A percentile compares a stretch with the other conserved stretches of the same genome.
Conservation (phyloP, 2,888 invertebrate genomes). For the Biston betularia region DNA sequence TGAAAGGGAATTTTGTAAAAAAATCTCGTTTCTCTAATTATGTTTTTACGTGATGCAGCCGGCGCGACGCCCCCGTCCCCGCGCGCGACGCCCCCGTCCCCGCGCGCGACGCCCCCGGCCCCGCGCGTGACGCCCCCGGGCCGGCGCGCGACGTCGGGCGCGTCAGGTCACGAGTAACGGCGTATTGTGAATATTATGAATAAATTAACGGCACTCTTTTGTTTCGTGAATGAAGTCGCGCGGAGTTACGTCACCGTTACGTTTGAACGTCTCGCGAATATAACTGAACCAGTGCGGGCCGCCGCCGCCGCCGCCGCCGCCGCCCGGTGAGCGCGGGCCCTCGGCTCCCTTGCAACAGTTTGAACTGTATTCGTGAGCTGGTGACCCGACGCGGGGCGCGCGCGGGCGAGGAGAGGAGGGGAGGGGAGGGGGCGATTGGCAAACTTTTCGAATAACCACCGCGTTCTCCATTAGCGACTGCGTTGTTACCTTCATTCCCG, state of each 20-base stretch:
- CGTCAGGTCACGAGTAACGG: slow-evolving; percentile 14
- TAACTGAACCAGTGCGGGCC: no score
- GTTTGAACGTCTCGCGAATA: not conserved
- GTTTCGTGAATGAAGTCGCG: slow-evolving; percentile 35
- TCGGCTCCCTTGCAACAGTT: slow-evolving; percentile 27
- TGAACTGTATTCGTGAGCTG: slow-evolving; percentile 34
- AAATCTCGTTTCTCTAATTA: slow-evolving; percentile 7
- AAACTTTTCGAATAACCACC: slow-evolving; percentile 64
- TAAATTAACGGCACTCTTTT: slow-evolving; percentile 37
- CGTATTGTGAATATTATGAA: slow-evolving; percentile 38
- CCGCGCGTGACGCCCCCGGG: no score
- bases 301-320: not conserved
- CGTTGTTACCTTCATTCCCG: slow-evolving; percentile 35
- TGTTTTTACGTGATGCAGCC: slow-evolving; percentile 4
- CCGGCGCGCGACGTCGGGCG: no score
- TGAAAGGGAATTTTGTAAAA: not conserved
- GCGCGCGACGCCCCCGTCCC: slow-evolving; percentile 9
- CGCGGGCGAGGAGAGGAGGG: not conserved
- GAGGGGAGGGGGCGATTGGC: slow-evolving; percentile 46
- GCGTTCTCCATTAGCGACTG: slow-evolving; percentile 62
- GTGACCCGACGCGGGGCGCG: slow-evolving; percentile 27
- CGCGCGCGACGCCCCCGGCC: not conserved
- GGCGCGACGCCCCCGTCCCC: not conserved
- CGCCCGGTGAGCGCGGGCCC: slow-evolving; percentile 29
- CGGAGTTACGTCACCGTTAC: slow-evolving; percentile 12